Evolutionary conservation across 2,888 invertebrate genomes (phyloP), one percentile per base, ranked within the genome.

Genomic region (Pseudococcus viburni): DNA sequence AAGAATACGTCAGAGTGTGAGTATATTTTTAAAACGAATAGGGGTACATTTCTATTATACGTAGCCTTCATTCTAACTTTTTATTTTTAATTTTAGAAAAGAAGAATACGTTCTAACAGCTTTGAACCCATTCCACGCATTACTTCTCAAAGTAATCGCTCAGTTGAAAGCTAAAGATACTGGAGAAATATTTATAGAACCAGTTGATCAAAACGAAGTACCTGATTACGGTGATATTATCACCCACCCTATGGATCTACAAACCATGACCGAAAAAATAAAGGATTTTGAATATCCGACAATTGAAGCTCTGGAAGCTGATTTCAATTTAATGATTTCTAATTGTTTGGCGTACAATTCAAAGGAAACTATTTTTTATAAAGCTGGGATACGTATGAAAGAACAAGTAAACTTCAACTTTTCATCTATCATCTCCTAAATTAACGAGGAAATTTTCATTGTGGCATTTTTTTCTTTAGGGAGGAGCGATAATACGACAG

Each of bases 301-400:
- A 86, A 93, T 99, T 68, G 95, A 95, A 89, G 94, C 96, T 51
- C 94, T 99, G 91, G 96, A 97, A 91, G 93, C 93, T 0, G 99
- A 99, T 92, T 99, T 99, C 91, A 94, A 95, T 91, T 93, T 99
- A n/a, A 99, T 99, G 96, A 96, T 99, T 89, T 94, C 95, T 90
- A 99, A 99, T 92, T 99, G 99, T 91, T 93, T 98, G 90, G 96
- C 96, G 0, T 99, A 99, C 92, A 99, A 99, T 92, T 95, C 96
- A 90, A 96, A 97, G 91, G 98, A 98, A 90, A 98, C 98, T 0
- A 96, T 98, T 89, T 99, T 97, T 92, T 98, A 98, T 92, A 95
- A 96, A 88, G 96, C 97, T 1, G 98, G 96, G 0, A 93, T 96
- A 1, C 96, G 96, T 91, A 96, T 99, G 95, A 94, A 96, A 64